Percentiles rank a stretch among this genome's conserved stretches.
Conservation (phyloP, 2,797 vertebrate species). For the Poecilia picta region DNA sequence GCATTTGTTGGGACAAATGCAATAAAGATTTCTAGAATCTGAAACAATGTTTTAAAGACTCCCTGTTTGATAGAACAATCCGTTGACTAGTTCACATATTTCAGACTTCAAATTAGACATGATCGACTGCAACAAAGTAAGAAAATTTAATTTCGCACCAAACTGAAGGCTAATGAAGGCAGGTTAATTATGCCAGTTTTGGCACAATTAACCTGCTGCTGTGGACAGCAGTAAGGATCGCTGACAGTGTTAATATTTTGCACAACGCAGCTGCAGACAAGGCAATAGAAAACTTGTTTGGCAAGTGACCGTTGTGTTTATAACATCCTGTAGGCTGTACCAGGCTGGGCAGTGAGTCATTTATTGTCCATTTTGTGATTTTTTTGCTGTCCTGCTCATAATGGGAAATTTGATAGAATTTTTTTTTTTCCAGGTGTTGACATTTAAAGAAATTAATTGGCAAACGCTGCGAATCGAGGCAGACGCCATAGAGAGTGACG, state of each 20-base stretch:
- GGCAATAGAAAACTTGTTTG: neutral
- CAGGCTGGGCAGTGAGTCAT: neutral
- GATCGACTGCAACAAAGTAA: neutral
- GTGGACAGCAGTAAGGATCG: neutral
- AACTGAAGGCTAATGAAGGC: neutral
- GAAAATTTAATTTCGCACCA: neutral
- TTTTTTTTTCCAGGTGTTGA: conserved; percentile 87
- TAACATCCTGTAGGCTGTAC: neutral
- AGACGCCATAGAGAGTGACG: conserved; percentile 92
- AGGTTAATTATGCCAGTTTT: neutral
- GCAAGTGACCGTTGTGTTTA: neutral
- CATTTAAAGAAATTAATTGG: conserved; percentile 99
- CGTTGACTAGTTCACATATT: neutral
- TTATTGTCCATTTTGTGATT: neutral
- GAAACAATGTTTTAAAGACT: neutral
- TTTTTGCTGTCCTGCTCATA: neutral
- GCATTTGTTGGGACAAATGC: neutral
- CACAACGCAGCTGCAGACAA: neutral
- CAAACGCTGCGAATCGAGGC: conserved; percentile 97
- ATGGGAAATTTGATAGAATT: conserved; percentile 11
- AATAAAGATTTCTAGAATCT: neutral
- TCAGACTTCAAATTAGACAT: neutral
- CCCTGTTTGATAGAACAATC: neutral
- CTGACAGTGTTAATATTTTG: neutral
- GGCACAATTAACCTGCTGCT: neutral